These are phyloP conservation scores for Zeus faber DNA, from an alignment of 2,113 vertebrate genomes.

Conservation along the genomic window DNA sequence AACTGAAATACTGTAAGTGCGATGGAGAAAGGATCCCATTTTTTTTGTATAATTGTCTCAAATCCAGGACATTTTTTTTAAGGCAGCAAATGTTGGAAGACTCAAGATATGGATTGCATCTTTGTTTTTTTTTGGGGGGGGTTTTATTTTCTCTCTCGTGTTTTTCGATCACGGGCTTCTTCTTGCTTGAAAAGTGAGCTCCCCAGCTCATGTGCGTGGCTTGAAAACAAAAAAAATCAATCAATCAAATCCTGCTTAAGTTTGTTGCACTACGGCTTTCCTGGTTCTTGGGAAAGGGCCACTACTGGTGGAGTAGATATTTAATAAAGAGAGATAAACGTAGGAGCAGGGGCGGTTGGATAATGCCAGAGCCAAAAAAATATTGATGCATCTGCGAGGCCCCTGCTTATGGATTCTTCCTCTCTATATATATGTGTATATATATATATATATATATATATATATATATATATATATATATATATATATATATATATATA, in stretches of 20 bases:
- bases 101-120: conserved; percentile 40
- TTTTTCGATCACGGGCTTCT: conserved; percentile 45
- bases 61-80: neutral
- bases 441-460: no score
- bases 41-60: no score
- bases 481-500: no score
- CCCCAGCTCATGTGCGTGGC: conserved; percentile 77
- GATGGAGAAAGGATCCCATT: no score
- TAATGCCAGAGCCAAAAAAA: conserved; percentile 43
- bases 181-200: conserved; percentile 64
- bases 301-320: conserved; percentile 72
- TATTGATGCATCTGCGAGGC: conserved; percentile 43
- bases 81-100: neutral
- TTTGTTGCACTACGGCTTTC: conserved; percentile 97
- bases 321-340: conserved; percentile 48
- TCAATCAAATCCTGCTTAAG: conserved; percentile 64
- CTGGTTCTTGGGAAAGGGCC: conserved; percentile 76
- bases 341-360: conserved; percentile 27
- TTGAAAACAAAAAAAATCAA: conserved; percentile 59
- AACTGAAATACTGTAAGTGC: no score
- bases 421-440: no score
- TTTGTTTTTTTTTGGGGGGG: neutral
- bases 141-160: conserved; percentile 35
- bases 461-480: no score
- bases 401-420: conserved; percentile 32